A percentile compares a stretch with the other conserved stretches of the same genome.
Evolutionary conservation across 2,797 vertebrate genomes (phyloP).

Genomic region (Poeciliopsis presidionis): DNA sequence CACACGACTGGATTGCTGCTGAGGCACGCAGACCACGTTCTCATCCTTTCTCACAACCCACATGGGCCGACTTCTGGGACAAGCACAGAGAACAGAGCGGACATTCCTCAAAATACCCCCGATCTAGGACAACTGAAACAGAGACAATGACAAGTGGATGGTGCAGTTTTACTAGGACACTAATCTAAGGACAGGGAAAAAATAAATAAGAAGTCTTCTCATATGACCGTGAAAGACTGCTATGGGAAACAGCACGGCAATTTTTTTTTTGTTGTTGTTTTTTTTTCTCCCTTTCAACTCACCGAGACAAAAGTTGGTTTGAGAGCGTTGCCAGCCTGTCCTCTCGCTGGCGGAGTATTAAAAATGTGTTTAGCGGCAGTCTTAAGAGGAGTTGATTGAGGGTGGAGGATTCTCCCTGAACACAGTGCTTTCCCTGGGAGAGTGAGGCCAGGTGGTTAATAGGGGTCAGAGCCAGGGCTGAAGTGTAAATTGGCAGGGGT

Average conservation of each 20-base stretch:
- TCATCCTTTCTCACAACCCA: constrained; percentile 48
- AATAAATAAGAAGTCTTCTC: constrained; percentile 64
- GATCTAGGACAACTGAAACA: constrained; percentile 75
- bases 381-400: constrained; percentile 78
- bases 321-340: constrained; percentile 26
- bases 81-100: constrained; percentile 63
- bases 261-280: constrained; percentile 33
- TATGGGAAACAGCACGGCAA: constrained; percentile 35
- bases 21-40: constrained; percentile 36
- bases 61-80: constrained; percentile 70
- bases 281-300: constrained; percentile 38
- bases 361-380: constrained; percentile 76
- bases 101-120: constrained; percentile 78
- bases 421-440: constrained; percentile 80
- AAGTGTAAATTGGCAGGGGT: constrained; percentile 87
- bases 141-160: constrained; percentile 76
- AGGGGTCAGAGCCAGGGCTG: constrained; percentile 85
- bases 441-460: constrained; percentile 85
- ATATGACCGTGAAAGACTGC: constrained; percentile 58
- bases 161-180: constrained; percentile 64
- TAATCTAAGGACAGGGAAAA: constrained; percentile 62
- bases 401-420: constrained; percentile 79
- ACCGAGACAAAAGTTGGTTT: constrained; percentile 69
- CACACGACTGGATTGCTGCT: constrained; percentile 32
- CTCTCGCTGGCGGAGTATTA: constrained; percentile 60